Percentiles rank a stretch among this genome's conserved stretches.
Evolutionary conservation across 2,888 invertebrate species (phyloP).

Genomic region (Zeuzera pyrina): DNA sequence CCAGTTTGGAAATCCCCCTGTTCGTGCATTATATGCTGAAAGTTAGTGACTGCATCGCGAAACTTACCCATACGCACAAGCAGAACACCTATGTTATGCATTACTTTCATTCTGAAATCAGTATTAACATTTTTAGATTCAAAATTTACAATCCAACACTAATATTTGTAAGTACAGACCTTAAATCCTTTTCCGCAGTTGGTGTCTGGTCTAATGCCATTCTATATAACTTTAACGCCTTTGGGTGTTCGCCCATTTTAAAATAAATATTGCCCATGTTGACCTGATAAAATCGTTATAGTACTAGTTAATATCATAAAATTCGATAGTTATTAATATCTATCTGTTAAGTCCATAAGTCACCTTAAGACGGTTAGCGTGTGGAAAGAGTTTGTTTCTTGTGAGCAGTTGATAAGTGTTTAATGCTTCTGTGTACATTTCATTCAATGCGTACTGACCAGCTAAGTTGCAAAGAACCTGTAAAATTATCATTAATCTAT

Average conservation of each 20-base stretch:
- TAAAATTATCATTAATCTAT: no score
- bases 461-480: conserved; percentile 97
- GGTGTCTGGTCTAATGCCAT: conserved; percentile 99
- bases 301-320: background rate
- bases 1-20: conserved; percentile 89
- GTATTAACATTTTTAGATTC: background rate
- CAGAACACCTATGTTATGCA: conserved; percentile 97
- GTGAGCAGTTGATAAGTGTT: conserved; percentile 96
- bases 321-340: background rate
- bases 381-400: conserved; percentile 93
- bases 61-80: conserved; percentile 97
- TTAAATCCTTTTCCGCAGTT: conserved; percentile 91
- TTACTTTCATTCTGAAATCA: conserved; percentile 86
- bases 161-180: no score
- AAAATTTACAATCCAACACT: conserved; percentile 1
- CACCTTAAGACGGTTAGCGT: conserved; percentile 93
- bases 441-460: conserved; percentile 93
- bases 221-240: conserved; percentile 97
- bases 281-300: conserved; percentile 29
- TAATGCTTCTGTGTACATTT: conserved; percentile 95
- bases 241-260: conserved; percentile 92
- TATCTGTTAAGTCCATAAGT: conserved; percentile 1
- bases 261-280: conserved; percentile 99
- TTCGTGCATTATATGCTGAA: conserved; percentile 98
- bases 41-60: conserved; percentile 95